Percentiles rank a stretch among this genome's conserved stretches.
Conservation (phyloP, 2,888 invertebrate species). For the Acleris emargana region DNA sequence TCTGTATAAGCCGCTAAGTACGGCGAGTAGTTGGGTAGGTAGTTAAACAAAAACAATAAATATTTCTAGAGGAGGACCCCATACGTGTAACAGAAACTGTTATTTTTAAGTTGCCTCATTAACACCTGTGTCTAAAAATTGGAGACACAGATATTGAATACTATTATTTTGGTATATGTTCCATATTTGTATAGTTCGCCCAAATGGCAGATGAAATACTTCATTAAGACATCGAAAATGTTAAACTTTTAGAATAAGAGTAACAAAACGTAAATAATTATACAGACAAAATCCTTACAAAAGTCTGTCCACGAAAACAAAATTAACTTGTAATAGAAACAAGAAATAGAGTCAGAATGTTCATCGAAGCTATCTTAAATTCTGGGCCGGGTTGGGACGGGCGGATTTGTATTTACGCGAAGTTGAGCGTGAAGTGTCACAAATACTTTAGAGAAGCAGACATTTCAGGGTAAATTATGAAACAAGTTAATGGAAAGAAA, state of each 20-base stretch:
- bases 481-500: neutral
- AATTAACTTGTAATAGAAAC: neutral
- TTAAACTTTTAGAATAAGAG: neutral
- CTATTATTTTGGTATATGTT: no score
- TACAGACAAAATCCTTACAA: neutral
- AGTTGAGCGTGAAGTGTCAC: conserved; percentile 6
- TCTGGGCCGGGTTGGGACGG: neutral
- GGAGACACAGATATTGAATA: no score
- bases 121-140: no score
- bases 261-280: neutral
- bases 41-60: no score
- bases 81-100: no score
- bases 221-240: no score
- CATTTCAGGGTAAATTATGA: neutral
- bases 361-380: neutral
- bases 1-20: no score
- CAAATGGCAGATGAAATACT: no score
- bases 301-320: neutral
- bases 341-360: neutral
- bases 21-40: no score
- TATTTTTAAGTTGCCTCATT: no score
- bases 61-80: no score
- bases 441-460: conserved; percentile 5
- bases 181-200: no score
- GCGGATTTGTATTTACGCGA: conserved; percentile 1